Percentiles rank a stretch among this genome's conserved stretches.
Conservation (phyloP, 30 jellyfish, hydroid and myxozoan species). For the Hydractinia symbiolongicarpus region DNA sequence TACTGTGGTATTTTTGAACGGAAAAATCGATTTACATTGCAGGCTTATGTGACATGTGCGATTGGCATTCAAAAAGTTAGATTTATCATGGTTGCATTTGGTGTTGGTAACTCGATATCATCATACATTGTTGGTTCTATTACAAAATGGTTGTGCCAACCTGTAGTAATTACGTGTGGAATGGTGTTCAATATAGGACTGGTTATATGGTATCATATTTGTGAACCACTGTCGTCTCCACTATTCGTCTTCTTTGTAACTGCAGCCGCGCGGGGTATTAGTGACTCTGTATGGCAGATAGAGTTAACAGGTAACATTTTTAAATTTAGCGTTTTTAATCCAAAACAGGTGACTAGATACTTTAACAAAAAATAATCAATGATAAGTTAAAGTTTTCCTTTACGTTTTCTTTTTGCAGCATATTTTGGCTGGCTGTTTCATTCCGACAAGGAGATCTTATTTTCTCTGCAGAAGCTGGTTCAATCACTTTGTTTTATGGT, state of each 20-base stretch:
- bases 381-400: too few species aligned
- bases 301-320: constrained; percentile 57
- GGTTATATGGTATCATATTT: constrained; percentile 39
- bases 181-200: constrained; percentile 49
- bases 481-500: too few species aligned
- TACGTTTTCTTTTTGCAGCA: too few species aligned
- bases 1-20: not conserved
- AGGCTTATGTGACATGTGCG: constrained; percentile 74
- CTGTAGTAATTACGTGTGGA: constrained; percentile 45
- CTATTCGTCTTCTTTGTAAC: constrained; percentile 46
- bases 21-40: not conserved
- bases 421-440: too few species aligned
- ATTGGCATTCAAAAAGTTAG: constrained; percentile 80
- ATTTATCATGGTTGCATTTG: constrained; percentile 70
- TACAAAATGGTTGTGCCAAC: constrained; percentile 55
- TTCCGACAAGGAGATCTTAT: too few species aligned
- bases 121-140: constrained; percentile 62
- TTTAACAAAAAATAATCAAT: too few species aligned
- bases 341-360: too few species aligned
- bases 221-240: constrained; percentile 44
- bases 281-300: constrained; percentile 82
- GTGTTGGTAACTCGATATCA: constrained; percentile 57
- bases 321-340: too few species aligned
- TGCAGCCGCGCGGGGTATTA: constrained; percentile 75
- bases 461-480: too few species aligned